Conservation (phyloP, 2,797 vertebrate species). For the Chaunax sp. region DNA sequence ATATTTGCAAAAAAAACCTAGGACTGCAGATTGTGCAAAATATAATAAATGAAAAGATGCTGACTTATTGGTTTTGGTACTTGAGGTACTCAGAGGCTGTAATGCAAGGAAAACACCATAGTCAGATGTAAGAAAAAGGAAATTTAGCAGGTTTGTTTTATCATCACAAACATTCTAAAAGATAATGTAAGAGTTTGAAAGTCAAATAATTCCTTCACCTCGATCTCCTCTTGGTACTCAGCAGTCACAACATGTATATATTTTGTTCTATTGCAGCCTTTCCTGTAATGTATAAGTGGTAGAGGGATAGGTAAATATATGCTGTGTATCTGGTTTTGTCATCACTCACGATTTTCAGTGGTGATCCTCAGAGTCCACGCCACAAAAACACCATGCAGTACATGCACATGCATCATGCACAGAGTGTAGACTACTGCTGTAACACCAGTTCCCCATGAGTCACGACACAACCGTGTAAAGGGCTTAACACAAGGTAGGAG, state of each 20-base stretch:
- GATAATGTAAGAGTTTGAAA: conserved; percentile 51
- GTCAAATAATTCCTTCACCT: conserved; percentile 46
- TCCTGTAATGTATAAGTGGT: conserved; percentile 25
- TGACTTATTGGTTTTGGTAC: conserved; percentile 10
- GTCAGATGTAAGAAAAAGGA: conserved; percentile 10
- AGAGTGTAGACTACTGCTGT: conserved; percentile 35
- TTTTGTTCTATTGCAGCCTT: conserved; percentile 28
- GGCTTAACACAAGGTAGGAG: conserved; percentile 80
- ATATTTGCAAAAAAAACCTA: not conserved
- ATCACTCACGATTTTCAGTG: conserved; percentile 24
- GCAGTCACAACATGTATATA: conserved; percentile 35
- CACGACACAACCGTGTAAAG: conserved; percentile 77
- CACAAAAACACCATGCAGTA: not conserved
- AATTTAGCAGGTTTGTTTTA: conserved; percentile 32
- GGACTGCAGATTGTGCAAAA: conserved; percentile 6
- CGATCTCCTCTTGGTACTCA: conserved; percentile 43
- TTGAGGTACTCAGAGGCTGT: conserved; percentile 8
- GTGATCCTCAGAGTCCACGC: conserved; percentile 19
- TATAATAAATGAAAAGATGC: not conserved
- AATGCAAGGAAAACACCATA: conserved; percentile 9
- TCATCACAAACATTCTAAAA: conserved; percentile 32
- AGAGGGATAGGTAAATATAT: conserved; percentile 25
- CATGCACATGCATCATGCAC: conserved; percentile 15
- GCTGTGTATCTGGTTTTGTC: conserved; percentile 26
- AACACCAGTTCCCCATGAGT: conserved; percentile 71